Base-by-base conservation (phyloP, 1,140 invertebrate species). In the Aleiodes sp. region DNA sequence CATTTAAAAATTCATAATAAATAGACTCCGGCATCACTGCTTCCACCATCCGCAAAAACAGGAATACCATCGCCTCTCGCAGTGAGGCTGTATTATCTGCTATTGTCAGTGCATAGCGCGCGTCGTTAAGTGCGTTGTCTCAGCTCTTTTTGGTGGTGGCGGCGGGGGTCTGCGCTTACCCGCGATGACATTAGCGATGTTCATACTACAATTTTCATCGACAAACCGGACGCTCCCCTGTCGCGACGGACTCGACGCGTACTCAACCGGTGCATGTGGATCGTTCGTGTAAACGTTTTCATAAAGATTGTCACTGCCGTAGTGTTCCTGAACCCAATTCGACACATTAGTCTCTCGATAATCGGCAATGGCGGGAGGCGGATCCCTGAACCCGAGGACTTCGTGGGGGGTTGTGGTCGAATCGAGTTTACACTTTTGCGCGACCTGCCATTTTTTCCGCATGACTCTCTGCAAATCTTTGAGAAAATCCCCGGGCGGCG, bases 361-460 rank as follows among this genome's bases (percentile, higher is more conserved):
- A 68, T 92, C 90, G 0, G 91, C 88, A 0, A 90, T 83, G 3
- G 90, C 82, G 0, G 87, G 82, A 0, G 92, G 91, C 10, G 91
- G 93, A 78, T 94, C 93, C 24, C 95, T 85, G 76, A 97, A 97
- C 0, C 96, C 96, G 0, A 97, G 88, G 0, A 97, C 94, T 78
- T 96, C 94, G 78, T 96, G 94, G 0, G 95, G 94, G 16, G 94
- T 95, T 0, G 94, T 94, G 9, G 92, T 90, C 14, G 91, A 89
- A 79, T 96, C 94, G 0, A 92, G 80, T 83, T 95, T 94, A 78
- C 95, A 96, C 76, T 96, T 96, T 73, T 97, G 94, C 0, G 94
- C 94, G 1, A 96, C 94, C 79, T 96, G 94, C 95, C 95, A 96
- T 77, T 97, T 97, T 74, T 96, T 96, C 57, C 94, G 89, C 93